These are phyloP conservation scores for Butastur rufipennis DNA, from an alignment of 2,113 vertebrate species.

Conservation along the genomic window DNA sequence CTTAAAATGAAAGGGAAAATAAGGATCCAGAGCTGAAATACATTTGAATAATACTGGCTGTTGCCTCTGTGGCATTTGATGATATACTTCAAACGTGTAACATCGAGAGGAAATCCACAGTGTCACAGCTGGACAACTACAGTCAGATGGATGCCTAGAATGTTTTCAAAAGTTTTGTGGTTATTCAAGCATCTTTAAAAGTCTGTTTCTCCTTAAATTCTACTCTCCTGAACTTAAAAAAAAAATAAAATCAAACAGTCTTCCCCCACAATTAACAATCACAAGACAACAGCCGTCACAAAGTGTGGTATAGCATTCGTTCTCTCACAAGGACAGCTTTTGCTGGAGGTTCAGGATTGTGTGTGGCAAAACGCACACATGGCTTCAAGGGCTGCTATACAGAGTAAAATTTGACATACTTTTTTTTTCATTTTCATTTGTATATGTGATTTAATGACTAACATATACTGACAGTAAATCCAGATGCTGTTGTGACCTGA, in stretches of 20 bases:
- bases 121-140: background rate
- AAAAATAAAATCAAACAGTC: background rate
- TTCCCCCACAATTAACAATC: background rate
- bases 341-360: background rate
- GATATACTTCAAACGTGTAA: background rate
- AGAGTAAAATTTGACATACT: background rate
- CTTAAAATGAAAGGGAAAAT: background rate
- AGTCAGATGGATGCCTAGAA: background rate
- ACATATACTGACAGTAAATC: background rate
- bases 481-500: background rate
- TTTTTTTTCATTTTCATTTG: background rate
- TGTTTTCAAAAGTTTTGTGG: background rate
- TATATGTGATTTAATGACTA: background rate
- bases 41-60: accelerated
- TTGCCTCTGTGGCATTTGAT: background rate
- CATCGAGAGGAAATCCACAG: accelerated
- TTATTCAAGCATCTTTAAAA: background rate
- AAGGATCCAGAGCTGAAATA: background rate
- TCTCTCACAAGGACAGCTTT: background rate
- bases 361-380: background rate
- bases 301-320: background rate
- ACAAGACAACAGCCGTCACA: background rate
- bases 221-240: background rate
- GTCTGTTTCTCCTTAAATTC: background rate
- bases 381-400: background rate